These are phyloP conservation scores for Xanthia icteritia DNA, from an alignment of 2,888 invertebrate species.

Conservation along the genomic window DNA sequence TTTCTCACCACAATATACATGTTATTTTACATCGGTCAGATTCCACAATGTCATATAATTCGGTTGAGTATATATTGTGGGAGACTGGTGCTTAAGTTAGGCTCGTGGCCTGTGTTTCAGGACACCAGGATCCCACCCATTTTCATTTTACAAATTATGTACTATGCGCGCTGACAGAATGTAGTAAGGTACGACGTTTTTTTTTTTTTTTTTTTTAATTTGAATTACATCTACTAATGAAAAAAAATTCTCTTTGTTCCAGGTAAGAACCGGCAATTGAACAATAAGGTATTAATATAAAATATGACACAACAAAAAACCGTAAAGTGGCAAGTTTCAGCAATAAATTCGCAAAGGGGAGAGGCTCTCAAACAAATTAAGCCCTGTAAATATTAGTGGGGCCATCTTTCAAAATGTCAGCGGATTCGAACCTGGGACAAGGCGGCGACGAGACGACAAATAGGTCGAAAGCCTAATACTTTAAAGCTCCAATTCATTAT, in stretches of 20 bases:
- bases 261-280: constrained; percentile 47
- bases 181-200: no score
- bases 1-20: no score
- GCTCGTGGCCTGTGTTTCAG: no score
- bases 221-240: no score
- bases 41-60: no score
- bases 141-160: no score
- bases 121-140: no score
- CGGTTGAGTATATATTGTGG: no score
- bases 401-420: constrained; percentile 80
- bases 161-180: no score
- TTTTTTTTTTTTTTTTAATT: no score
- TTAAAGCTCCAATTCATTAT: constrained; percentile 83
- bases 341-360: constrained; percentile 65
- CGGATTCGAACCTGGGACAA: constrained; percentile 73
- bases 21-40: no score
- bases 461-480: constrained; percentile 76
- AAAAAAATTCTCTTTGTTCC: constrained; percentile 54
- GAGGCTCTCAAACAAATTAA: constrained; percentile 77
- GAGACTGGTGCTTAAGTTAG: no score
- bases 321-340: constrained; percentile 45
- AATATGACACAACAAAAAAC: constrained; percentile 55
- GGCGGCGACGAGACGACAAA: constrained; percentile 75
- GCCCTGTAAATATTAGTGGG: constrained; percentile 77
- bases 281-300: constrained; percentile 50